A percentile compares a stretch with the other conserved stretches of the same genome.
Evolutionary conservation across 2,888 invertebrate genomes (phyloP).

Genomic region (Nasonovia ribisnigri): DNA sequence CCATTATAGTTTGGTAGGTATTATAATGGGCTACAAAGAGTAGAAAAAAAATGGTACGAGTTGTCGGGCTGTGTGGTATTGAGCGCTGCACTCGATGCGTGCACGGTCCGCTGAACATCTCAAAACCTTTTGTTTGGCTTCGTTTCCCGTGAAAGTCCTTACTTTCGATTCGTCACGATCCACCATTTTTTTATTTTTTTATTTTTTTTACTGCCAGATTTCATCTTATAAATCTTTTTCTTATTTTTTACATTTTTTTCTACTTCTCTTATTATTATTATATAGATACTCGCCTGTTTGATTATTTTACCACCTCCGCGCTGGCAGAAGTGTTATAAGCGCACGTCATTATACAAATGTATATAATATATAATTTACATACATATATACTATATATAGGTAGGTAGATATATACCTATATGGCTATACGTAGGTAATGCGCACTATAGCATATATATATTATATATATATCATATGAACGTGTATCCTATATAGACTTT

Average conservation of each 20-base stretch:
- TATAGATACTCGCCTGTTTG: constrained; percentile 50
- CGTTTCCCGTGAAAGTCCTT: constrained; percentile 68
- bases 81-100: constrained; percentile 54
- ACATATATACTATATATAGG: neutral
- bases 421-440: neutral
- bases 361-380: constrained; percentile 1
- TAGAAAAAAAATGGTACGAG: constrained; percentile 58
- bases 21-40: constrained; percentile 64
- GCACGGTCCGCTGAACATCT: constrained; percentile 65
- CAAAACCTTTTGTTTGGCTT: constrained; percentile 67
- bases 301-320: constrained; percentile 55
- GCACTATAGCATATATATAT: neutral
- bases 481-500: neutral
- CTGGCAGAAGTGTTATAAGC: constrained; percentile 5
- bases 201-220: constrained; percentile 62
- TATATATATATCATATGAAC: neutral
- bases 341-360: neutral
- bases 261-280: constrained; percentile 37
- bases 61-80: constrained; percentile 65
- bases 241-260: constrained; percentile 53
- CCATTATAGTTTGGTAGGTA: constrained; percentile 63
- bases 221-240: constrained; percentile 63
- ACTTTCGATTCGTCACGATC: constrained; percentile 67
- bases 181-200: constrained; percentile 66
- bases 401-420: neutral